Percentiles rank a stretch among this genome's conserved stretches.
phyloP scores from a whole-genome alignment of 2,888 invertebrate genomes.

The Patella ulyssiponensis region DNA sequence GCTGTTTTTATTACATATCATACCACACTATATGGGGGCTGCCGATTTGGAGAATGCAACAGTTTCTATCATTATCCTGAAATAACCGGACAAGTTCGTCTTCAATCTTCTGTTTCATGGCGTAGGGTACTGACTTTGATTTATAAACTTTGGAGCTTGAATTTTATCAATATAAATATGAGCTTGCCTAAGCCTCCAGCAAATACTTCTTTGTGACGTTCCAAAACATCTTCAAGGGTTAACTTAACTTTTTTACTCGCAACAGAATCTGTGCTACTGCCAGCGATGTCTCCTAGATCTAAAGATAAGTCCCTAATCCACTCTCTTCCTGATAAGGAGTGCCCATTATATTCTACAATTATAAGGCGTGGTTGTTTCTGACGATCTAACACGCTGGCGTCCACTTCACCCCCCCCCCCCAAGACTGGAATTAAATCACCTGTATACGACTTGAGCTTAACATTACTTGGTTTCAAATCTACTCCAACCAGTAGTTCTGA shows the following conservation, averaged over 20 bases:
- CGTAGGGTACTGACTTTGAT: not conserved
- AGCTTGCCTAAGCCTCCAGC: not conserved
- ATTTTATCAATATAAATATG: not conserved
- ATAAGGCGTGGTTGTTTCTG: too few relatives aligned
- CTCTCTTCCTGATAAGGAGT: not conserved
- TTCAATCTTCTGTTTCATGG: slow-evolving; percentile 6
- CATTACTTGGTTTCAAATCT: not conserved
- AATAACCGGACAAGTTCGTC: not conserved
- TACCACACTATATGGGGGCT: not conserved
- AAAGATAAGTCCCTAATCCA: not conserved
- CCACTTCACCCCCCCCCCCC: too few relatives aligned
- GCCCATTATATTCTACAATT: not conserved
- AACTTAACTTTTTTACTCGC: too few relatives aligned
- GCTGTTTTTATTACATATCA: too few relatives aligned
- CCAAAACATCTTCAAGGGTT: not conserved
- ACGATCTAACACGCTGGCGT: too few relatives aligned
- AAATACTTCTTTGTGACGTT: not conserved
- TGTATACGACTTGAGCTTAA: not conserved
- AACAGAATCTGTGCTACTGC: not conserved
- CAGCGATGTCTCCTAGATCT: not conserved
- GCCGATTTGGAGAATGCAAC: not conserved
- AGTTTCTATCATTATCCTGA: not conserved
- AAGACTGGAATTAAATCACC: not conserved
- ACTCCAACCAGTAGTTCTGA: too few relatives aligned
- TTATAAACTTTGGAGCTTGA: not conserved